These are phyloP conservation scores for Drosophila eohydei DNA, from an alignment of 2,888 invertebrate species.

Conservation along the genomic window DNA sequence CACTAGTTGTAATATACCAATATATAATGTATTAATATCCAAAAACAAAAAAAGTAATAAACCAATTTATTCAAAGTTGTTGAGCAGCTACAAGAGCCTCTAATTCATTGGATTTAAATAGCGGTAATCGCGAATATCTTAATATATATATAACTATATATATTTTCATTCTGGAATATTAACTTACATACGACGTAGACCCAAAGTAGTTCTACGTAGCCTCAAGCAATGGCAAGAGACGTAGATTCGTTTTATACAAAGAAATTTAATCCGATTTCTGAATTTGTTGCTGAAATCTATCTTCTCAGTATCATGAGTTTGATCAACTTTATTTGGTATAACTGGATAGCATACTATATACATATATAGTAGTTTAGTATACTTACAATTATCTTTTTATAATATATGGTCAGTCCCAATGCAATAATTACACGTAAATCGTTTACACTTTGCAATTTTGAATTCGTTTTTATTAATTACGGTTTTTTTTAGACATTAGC, in stretches of 20 bases:
- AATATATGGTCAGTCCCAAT: neutral
- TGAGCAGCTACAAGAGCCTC: constrained; percentile 49
- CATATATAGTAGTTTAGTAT: too few relatives aligned
- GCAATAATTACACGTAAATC: neutral
- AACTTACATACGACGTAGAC: neutral
- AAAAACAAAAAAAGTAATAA: constrained; percentile 49
- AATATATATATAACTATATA: neutral
- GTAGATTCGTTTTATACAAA: neutral
- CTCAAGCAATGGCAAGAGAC: neutral
- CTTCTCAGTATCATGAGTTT: neutral
- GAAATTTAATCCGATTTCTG: too few relatives aligned
- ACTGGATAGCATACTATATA: too few relatives aligned
- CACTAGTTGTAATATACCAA: constrained; percentile 59
- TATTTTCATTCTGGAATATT: neutral
- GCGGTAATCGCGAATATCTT: neutral
- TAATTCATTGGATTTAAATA: neutral
- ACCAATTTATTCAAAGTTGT: constrained; percentile 62
- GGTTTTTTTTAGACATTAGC: constrained; percentile 53
- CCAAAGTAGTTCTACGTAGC: neutral
- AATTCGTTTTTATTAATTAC: constrained; percentile 71
- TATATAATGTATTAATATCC: constrained; percentile 66
- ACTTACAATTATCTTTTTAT: neutral
- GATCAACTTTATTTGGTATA: neutral
- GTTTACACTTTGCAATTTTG: constrained; percentile 60
- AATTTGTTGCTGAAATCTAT: neutral